Evolutionary conservation across 2,113 vertebrate genomes (phyloP), one percentile per base, ranked within the genome.

Genomic region (Sceloporus tristichus): DNA sequence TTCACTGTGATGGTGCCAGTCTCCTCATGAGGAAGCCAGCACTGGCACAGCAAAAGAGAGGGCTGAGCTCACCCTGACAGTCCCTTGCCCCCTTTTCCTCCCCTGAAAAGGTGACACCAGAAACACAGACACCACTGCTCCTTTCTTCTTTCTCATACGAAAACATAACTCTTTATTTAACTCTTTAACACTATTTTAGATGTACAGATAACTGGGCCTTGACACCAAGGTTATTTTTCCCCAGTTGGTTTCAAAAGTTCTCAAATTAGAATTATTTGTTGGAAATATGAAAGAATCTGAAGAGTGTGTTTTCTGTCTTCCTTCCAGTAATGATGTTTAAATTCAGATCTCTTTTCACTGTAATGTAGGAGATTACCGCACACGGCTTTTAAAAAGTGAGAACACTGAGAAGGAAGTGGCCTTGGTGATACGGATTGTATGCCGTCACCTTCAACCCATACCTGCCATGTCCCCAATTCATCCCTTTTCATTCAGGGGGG

Each of bases 161-260:
- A 34, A 34, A 83, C 71, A 78, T 79, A 91, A 66, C 34, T 1
- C 8, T 5, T 89, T 79, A 84, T 85, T 38, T 3, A 84, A 68
- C 85, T 93, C 53, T 53, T 79, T 42, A 48, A 29, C 25, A 56
- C 2, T 56, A 38, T 53, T 29, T 0, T 27, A 56, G 38, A 9
- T 1, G 23, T 83, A 54, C 40, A 79, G 25, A 88, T 73, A 88
- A 87, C 71, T 71, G 0, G 34, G 14, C 88, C 42, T 66, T 90
- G 86, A 83, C 86, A 92, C 54, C 34, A 4, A 81, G 48, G 48
- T 84, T 90, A 85, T 90, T 85, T 89, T n/a, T 68, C 87, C 74
- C 48, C 79, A 65, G 90, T 66, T 84, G 62, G 27, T 56, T 89
- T 89, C 53, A 65, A 68, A 7, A 62, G 1, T 78, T 71, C 13